Evolutionary conservation across 1,140 invertebrate species (phyloP), one percentile per base, ranked within the genome.

Genomic region (Conus betulinus): DNA sequence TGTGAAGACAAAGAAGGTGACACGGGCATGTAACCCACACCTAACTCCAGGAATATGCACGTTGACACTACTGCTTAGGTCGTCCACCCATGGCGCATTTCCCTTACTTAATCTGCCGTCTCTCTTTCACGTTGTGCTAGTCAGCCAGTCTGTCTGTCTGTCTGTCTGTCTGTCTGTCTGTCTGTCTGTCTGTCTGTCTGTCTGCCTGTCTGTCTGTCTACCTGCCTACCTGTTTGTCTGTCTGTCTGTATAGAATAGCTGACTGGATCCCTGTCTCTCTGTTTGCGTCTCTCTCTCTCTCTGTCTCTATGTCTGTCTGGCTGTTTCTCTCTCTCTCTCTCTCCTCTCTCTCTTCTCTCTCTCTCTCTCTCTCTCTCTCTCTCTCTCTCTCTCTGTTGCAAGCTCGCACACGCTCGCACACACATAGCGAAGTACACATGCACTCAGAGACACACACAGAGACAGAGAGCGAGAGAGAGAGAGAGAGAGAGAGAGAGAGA

Each of bases 121-220:
- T 25, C 23, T 52, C 3, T 15, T 10, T 27, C 11, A 63, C 60
- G 17, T 63, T 63, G 60, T 63, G 60, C 17, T 11, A 13, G 60
- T 63, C 11, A 13, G 60, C 17, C 11, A 13, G 60, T 63, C 11
- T 63, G 60, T 63, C 11, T 63, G 60, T 63, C 11, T 25, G 78
- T 27, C 11, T 79, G 51, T 5, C 11, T 25, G 78, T 52, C 11
- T 27, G 25, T 52, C 7, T 53, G 82, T 8, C 23, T 55, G 5
- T 5, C n/a, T 84, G 82, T 84, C n/a, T 53, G 82, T 53, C 23
- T 84, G 25, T 84, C 39, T 63, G 60, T 63, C 11, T 63, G 60
- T 63, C 11, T 63, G 60, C 4, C 11, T 63, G 78, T 27, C 11
- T 79, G 51, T 5, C 11, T 25, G 78, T 52, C 11, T 27, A 3